Evolutionary conservation across 2,797 vertebrate species (phyloP).

Genomic region (Oreochromis mossambicus): DNA sequence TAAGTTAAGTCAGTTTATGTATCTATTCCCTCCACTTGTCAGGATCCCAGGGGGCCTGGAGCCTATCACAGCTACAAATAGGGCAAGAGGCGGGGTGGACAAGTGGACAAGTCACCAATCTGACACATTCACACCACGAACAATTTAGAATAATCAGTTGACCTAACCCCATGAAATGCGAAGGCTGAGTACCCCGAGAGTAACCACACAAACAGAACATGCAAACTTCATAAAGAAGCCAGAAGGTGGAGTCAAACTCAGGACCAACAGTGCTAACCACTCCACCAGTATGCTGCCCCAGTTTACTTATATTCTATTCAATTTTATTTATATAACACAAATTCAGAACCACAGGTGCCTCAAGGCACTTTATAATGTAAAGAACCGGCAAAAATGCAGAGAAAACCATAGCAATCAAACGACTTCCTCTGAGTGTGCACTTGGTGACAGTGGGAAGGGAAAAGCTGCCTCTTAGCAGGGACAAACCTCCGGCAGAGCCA

Average conservation of each 20-base stretch:
- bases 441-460: neutral
- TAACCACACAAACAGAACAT: neutral
- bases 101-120: too few species aligned
- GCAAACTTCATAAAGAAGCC: neutral
- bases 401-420: neutral
- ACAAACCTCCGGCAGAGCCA: neutral
- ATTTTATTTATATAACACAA: neutral
- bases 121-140: too few species aligned
- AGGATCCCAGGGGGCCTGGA: neutral
- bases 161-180: rapidly evolving
- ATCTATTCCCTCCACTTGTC: neutral
- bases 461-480: neutral
- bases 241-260: neutral
- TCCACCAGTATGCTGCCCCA: neutral
- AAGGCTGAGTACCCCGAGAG: rapidly evolving
- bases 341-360: neutral
- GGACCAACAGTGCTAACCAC: neutral
- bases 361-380: rapidly evolving
- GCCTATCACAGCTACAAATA: rapidly evolving
- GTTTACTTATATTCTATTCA: neutral
- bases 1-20: conserved; percentile 46
- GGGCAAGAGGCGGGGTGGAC: neutral
- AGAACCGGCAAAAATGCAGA: neutral
- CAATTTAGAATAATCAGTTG: neutral
- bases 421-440: rapidly evolving